These are phyloP conservation scores for Rhagologus leucostigma DNA, from an alignment of 2,113 vertebrate species.

Conservation along the genomic window DNA sequence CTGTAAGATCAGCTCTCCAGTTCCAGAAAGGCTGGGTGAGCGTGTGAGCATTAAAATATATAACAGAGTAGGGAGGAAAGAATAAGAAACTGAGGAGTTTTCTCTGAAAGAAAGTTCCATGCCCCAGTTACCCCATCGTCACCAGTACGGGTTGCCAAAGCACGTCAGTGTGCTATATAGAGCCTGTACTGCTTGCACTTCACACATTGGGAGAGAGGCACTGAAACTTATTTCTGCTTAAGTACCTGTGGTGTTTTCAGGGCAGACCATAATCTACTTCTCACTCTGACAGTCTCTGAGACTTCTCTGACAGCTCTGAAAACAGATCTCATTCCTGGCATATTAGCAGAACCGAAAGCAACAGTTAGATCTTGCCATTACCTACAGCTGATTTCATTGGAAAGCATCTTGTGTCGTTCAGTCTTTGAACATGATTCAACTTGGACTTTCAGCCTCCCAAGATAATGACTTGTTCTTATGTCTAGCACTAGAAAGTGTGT, in stretches of 20 bases:
- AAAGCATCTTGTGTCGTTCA: background rate
- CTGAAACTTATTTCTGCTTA: background rate
- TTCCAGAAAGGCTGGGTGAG: background rate
- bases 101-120: background rate
- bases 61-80: background rate
- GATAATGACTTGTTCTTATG: background rate
- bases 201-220: background rate
- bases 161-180: background rate
- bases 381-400: background rate
- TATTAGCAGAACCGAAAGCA: background rate
- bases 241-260: background rate
- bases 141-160: background rate
- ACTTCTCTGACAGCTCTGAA: conserved; percentile 22
- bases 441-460: background rate
- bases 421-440: background rate
- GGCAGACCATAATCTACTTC: background rate
- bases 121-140: background rate
- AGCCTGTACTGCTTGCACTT: background rate
- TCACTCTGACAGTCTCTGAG: background rate
- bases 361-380: background rate
- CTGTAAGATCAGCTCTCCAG: background rate
- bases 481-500: background rate
- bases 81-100: background rate
- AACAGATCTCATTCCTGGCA: background rate
- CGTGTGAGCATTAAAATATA: background rate